Percentiles rank a stretch among this genome's conserved stretches.
phyloP scores from a whole-genome alignment of 2,797 vertebrate species.

The Mormyrops boulengeri region DNA sequence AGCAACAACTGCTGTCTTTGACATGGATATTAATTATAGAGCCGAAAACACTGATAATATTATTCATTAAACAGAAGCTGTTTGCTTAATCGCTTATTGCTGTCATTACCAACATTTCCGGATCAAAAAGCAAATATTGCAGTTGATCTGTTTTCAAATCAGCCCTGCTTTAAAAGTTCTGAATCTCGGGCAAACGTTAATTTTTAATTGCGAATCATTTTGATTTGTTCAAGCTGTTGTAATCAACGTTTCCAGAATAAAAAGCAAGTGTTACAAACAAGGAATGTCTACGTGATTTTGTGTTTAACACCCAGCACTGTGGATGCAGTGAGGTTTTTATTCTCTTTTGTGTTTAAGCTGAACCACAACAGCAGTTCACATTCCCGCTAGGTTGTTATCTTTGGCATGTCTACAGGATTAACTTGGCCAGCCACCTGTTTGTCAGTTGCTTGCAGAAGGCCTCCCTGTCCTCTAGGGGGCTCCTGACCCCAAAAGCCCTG shows the following conservation, averaged over 20 bases:
- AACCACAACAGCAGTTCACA: background rate
- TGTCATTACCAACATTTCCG: background rate
- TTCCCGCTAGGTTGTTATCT: background rate
- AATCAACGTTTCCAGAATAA: background rate
- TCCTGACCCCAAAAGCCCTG: background rate
- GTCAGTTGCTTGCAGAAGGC: background rate
- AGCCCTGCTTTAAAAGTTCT: background rate
- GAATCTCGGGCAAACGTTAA: background rate
- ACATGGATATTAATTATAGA: background rate
- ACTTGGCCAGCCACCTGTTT: background rate
- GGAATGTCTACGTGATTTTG: background rate
- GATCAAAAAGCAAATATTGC: background rate
- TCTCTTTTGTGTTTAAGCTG: background rate
- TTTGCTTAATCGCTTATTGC: background rate
- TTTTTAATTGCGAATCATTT: background rate
- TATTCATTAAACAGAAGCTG: constrained; percentile 9
- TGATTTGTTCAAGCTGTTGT: background rate
- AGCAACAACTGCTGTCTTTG: background rate
- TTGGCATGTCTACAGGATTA: background rate
- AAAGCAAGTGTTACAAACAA: background rate
- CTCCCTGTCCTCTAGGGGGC: background rate
- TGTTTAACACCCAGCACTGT: background rate
- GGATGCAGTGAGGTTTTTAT: background rate
- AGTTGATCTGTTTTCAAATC: background rate
- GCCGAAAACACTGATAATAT: background rate